Base-by-base conservation (phyloP, 2,888 invertebrate species). In the Andrena camellia region DNA sequence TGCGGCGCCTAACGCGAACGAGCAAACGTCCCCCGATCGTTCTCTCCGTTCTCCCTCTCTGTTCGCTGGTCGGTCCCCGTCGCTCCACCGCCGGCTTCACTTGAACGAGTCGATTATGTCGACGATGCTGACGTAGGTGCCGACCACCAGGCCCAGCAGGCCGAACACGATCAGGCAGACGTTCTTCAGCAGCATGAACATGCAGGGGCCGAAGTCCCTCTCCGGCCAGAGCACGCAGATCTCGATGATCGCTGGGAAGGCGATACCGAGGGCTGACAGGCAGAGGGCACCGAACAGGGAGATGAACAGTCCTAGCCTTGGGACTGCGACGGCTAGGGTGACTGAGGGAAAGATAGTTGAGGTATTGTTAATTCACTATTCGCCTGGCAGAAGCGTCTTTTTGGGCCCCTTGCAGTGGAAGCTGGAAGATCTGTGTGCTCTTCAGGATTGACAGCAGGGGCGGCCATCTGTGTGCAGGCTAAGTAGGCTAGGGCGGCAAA, bases 241-340 rank as follows among this genome's bases (percentile, higher is more conserved):
- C 90, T 97, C 96, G 88, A 97, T 96, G 42, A 97, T 95, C 0
- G 97, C 97, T 29, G 97, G 97, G 92, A 97, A 97, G 2, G 96
- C 96, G 54, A 97, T 95, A 8, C 97, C 97, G 66, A 97, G 94
- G 2, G 96, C 96, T 4, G 97, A 97, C 79, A 97, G 95, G 85
- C 97, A 97, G 64, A 97, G 95, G 0, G 97, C 96, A 48, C 97
- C 97, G 81, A 97, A 96, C 66, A 97, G 94, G 0, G 97, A 97
- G 87, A 97, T 97, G 94, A 97, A 97, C 4, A 97, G 94, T 59
- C 96, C 96, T 78, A 97, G 94, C 76, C 96, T 95, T 1, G 97
- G 97, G 84, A 97, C 96, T 2, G 96, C 94, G 73, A 96, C 95
- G 4, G 97, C 96, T 90, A 98, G 92, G 35, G 96, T 92, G 94